A percentile compares a stretch with the other conserved stretches of the same genome.
These are phyloP conservation scores for Andrena hattorfiana DNA, from an alignment of 2,888 invertebrate species.

Conservation along the genomic window DNA sequence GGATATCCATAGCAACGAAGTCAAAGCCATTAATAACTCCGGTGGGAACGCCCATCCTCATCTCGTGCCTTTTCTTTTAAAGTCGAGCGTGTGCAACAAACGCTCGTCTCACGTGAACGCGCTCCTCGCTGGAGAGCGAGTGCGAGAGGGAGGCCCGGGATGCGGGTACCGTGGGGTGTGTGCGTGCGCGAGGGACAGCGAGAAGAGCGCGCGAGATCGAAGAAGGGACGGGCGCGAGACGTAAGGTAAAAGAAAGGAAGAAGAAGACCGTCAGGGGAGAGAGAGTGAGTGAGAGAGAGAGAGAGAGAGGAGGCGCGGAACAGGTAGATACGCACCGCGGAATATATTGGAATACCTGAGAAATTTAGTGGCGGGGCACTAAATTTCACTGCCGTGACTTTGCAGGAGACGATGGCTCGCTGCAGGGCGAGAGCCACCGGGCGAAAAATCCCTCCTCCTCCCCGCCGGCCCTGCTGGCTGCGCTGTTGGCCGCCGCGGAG, in stretches of 20 bases:
- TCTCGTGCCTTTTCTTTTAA: conserved; percentile 84
- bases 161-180: neutral
- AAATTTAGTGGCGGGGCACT: conserved; percentile 83
- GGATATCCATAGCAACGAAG: conserved; percentile 85
- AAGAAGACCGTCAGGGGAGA: conserved; percentile 3
- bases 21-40: conserved; percentile 85
- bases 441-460: conserved; percentile 63
- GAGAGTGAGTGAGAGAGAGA: conserved; percentile 23
- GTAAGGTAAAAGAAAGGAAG: neutral
- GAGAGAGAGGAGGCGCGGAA: conserved; percentile 68
- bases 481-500: conserved; percentile 13
- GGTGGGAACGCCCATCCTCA: conserved; percentile 84
- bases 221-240: conserved; percentile 17
- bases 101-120: conserved; percentile 73
- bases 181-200: conserved; percentile 19
- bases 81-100: conserved; percentile 81
- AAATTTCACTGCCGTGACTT: conserved; percentile 81
- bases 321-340: conserved; percentile 81
- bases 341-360: conserved; percentile 84
- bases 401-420: conserved; percentile 73
- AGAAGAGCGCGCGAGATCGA: conserved; percentile 21
- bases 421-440: conserved; percentile 72
- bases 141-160: no score
- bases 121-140: conserved; percentile 19
- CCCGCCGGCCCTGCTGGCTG: neutral